A percentile compares a stretch with the other conserved stretches of the same genome.
These are phyloP conservation scores for Eumerus sabulonum DNA, from an alignment of 2,888 invertebrate species.

Conservation along the genomic window DNA sequence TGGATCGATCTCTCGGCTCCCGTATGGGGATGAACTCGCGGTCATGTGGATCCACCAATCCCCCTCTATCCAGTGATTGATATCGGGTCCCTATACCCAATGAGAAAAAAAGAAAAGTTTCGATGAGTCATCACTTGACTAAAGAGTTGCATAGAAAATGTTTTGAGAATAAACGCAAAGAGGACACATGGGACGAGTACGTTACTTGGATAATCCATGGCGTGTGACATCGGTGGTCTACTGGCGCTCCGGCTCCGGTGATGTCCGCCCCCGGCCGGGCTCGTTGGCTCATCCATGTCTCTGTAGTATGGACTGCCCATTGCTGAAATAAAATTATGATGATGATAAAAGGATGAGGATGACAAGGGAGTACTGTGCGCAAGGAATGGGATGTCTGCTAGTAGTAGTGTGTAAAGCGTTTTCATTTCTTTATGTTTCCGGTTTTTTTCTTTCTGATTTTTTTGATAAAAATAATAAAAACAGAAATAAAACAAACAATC, in stretches of 20 bases:
- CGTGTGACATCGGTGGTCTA: slow-evolving; percentile 83
- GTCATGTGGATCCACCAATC: slow-evolving; percentile 87
- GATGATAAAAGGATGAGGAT: slow-evolving; percentile 80
- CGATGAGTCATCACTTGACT: not conserved
- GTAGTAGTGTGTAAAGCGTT: slow-evolving; percentile 68
- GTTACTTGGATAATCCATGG: slow-evolving; percentile 82
- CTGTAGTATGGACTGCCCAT: slow-evolving; percentile 85
- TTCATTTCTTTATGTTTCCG: slow-evolving; percentile 58
- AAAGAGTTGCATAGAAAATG: slow-evolving; percentile 6
- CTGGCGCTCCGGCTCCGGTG: slow-evolving; percentile 90
- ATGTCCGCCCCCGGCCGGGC: slow-evolving; percentile 91
- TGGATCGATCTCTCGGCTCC: slow-evolving; percentile 85
- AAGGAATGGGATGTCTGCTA: slow-evolving; percentile 70
- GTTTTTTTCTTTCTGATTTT: slow-evolving; percentile 53
- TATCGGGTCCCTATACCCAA: slow-evolving; percentile 79
- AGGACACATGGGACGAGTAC: slow-evolving; percentile 12
- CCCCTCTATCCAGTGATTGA: slow-evolving; percentile 86
- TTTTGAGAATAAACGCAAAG: not conserved
- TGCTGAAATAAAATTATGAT: slow-evolving; percentile 79
- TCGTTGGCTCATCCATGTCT: slow-evolving; percentile 90
- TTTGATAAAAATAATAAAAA: slow-evolving; percentile 68
- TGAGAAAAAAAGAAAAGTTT: slow-evolving; percentile 2
- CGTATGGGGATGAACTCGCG: slow-evolving; percentile 93
- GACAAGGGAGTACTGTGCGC: slow-evolving; percentile 74
- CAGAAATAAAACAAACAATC: slow-evolving; percentile 65